Evolutionary conservation across 2,113 vertebrate species (phyloP), one percentile per base, ranked within the genome.

Genomic region (Campylomormyrus numenius): DNA sequence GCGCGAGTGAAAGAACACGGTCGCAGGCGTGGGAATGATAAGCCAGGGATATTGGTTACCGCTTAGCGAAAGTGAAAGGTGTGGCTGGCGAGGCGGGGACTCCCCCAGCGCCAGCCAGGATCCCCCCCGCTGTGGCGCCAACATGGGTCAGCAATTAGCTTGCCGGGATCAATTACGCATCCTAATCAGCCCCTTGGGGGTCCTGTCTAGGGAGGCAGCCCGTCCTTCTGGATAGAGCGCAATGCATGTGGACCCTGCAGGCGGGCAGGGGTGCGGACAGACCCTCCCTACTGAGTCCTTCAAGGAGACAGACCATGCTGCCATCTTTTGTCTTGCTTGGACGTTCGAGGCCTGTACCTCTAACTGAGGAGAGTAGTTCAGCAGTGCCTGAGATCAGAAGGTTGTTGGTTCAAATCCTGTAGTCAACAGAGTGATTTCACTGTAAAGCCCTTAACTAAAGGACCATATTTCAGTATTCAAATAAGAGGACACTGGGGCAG

Each of bases 171-270:
- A 62, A 53, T 85, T 84, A 86, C 35, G 49, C 49, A 53, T 62
- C 77, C 89, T 66, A 90, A 90, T 90, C 83, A 58, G 89, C 39
- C 89, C 89, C 83, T 48, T 45, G 19, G 89, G 80, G 89, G 89
- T 45, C 52, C 46, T 42, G 58, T 85, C 52, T 17, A 85, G n/a
- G n/a, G 56, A 48, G 80, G 48, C 56, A 7, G 2, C n/a, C 52
- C 27, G n/a, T 19, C 58, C 83, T 86, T 52, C 83, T 90, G 50
- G 53, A n/a, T 49, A 85, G 45, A 45, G 45, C 1, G 7, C 83
- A n/a, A n/a, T 85, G 24, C 42, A 48, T 46, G 21, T n/a, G 42
- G 83, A 24, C 39, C 83, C 83, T n/a, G 42, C 2, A 85, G 83
- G 17, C 1, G 1, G 5, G 21, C 39, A 21, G 17, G 7, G 15